Base-by-base conservation (phyloP, 2,113 vertebrate species). In the Blennius ocellaris region DNA sequence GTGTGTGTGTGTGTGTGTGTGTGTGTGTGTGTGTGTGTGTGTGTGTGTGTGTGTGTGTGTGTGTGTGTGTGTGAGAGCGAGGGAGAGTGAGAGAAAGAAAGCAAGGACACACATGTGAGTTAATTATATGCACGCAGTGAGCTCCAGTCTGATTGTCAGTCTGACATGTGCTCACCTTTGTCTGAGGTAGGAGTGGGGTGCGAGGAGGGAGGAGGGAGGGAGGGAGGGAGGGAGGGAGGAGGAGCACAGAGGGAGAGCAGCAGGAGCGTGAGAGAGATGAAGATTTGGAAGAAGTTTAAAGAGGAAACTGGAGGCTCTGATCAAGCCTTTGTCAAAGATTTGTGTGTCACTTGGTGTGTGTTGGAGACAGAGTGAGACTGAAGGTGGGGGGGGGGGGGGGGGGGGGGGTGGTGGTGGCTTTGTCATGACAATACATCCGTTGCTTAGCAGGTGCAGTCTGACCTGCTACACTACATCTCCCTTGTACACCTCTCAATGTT, bases 81-180 rank as follows among this genome's bases (percentile, higher is more conserved):
- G 21, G 21, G 21, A 30, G 21, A 30, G 16, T 65, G 21, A 30
- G 21, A 30, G 4, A 30, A 4, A 30, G 21, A 30, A 30, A 30
- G 21, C 21, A 30, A 30, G 21, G 21, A 30, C 21, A 30, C 21
- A 30, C 40, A 40, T 51, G 57, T 50, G 38, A 48, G 40, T 64
- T 87, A 85, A 90, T 90, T 82, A 68, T 75, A 85, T 87, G 79
- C 83, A 71, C 10, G 58, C 76, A 79, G 73, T 15, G 37, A 82
- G 82, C 74, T 66, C 58, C 69, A 55, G 62, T 61, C 74, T 83
- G 80, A 86, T 87, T 84, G 74, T 77, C 59, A 81, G 74, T 81
- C 80, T 83, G 83, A 84, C 63, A 50, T 79, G 69, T 67, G 76
- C 81, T 84, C 84, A 92, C 90, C 89, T 88, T 87, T 89, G 87